phyloP scores from a whole-genome alignment of 1,140 invertebrate genomes.

The Myzus persicae region DNA sequence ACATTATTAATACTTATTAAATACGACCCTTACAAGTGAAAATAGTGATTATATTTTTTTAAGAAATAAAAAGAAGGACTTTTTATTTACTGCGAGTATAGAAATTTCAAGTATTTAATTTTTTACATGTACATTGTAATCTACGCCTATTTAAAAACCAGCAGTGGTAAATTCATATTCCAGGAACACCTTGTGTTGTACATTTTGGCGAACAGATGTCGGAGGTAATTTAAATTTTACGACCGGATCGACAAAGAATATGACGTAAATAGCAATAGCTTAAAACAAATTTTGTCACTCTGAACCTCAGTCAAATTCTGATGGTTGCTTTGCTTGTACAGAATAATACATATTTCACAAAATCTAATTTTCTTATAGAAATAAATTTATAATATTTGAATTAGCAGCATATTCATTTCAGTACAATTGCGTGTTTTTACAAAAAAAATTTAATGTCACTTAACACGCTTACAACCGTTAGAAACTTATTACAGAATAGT shows the following conservation, averaged over 20 bases:
- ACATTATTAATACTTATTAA: not conserved
- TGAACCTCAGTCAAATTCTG: not conserved
- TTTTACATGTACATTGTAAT: not conserved
- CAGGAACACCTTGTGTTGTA: not conserved
- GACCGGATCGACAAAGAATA: not conserved
- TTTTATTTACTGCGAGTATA: not conserved
- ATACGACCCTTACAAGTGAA: not conserved
- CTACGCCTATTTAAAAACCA: conserved; percentile 12
- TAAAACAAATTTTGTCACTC: conserved; percentile 22
- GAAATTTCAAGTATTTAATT: not conserved
- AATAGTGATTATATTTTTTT: not conserved
- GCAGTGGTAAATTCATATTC: not conserved
- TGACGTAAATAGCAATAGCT: conserved; percentile 36
- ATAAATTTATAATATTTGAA: not conserved
- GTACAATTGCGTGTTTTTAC: not conserved
- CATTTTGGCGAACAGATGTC: conserved; percentile 30
- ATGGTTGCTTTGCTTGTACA: not conserved
- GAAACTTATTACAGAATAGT: not conserved
- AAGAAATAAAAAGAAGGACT: not conserved
- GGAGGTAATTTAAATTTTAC: conserved; percentile 44
- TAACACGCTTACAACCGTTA: not conserved
- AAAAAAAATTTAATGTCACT: not conserved
- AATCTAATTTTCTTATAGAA: not conserved
- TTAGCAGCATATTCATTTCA: not conserved
- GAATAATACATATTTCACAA: not conserved